A percentile compares a stretch with the other conserved stretches of the same genome.
Evolutionary conservation across 2,113 vertebrate species (phyloP).

Genomic region (Podarcis cretensis): DNA sequence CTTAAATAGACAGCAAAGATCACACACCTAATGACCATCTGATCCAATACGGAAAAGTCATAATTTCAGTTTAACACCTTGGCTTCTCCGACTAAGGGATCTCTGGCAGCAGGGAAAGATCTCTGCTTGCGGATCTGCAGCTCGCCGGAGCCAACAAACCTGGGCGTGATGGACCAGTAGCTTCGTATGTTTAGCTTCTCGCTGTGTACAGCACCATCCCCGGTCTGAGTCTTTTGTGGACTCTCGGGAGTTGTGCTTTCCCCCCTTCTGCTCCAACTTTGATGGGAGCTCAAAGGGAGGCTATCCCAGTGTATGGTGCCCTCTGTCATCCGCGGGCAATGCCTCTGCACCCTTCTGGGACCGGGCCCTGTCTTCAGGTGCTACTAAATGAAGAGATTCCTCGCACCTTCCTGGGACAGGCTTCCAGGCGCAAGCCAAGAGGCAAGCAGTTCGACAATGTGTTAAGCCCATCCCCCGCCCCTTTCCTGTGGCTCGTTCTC

Average conservation of each 20-base stretch:
- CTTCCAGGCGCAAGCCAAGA: constrained; percentile 62
- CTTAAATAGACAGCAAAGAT: no score
- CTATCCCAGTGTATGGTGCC: background rate
- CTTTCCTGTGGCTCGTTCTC: constrained; percentile 39
- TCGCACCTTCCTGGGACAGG: constrained; percentile 71
- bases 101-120: background rate
- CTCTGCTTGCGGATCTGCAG: background rate
- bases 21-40: no score
- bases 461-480: constrained; percentile 61
- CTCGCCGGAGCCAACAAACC: background rate
- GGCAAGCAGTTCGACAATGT: constrained; percentile 65
- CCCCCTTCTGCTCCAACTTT: background rate
- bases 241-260: background rate
- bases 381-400: constrained; percentile 72
- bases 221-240: background rate
- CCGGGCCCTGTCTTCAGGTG: constrained; percentile 58
- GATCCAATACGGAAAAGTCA: no score
- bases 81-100: background rate
- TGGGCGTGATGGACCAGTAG: background rate
- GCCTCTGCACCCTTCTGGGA: constrained; percentile 52
- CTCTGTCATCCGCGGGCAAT: constrained; percentile 63
- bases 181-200: background rate
- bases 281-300: background rate
- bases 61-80: background rate
- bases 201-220: background rate